Conservation (phyloP, 2,888 invertebrate species). For the Epicampocera succincta region DNA sequence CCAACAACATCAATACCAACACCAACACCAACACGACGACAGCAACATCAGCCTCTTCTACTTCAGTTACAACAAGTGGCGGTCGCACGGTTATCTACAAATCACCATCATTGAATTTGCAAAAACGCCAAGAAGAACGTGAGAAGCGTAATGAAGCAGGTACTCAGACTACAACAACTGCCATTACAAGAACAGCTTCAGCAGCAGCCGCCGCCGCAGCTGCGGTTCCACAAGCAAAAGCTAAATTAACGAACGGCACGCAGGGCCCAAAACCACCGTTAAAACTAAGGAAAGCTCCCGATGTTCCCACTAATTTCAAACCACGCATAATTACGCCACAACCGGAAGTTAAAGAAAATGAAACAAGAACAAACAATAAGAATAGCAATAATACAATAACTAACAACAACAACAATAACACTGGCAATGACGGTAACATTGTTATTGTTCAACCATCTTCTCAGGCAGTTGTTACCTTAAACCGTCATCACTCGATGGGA, state of each 20-base stretch:
- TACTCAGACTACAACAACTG: slow-evolving; percentile 60
- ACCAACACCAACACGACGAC: slow-evolving; percentile 17
- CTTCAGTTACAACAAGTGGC: slow-evolving; percentile 71
- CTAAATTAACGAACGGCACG: slow-evolving; percentile 59
- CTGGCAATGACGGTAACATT: slow-evolving; percentile 59
- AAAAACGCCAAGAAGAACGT: slow-evolving; percentile 78
- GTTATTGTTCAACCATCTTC: slow-evolving; percentile 71
- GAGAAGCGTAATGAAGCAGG: slow-evolving; percentile 70
- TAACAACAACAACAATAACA: slow-evolving; percentile 23
- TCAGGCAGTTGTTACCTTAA: slow-evolving; percentile 72
- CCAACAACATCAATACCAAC: slow-evolving; percentile 10
- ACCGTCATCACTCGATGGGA: slow-evolving; percentile 75
- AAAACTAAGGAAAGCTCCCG: slow-evolving; percentile 78
- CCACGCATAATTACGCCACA: slow-evolving; percentile 69
- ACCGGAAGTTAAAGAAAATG: slow-evolving; percentile 69
- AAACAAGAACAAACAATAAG: slow-evolving; percentile 46
- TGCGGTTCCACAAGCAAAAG: slow-evolving; percentile 29
- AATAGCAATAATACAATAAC: slow-evolving; percentile 9
- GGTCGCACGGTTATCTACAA: slow-evolving; percentile 82
- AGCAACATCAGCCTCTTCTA: slow-evolving; percentile 67
- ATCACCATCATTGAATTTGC: slow-evolving; percentile 79
- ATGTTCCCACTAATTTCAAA: slow-evolving; percentile 76
- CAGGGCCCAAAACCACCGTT: slow-evolving; percentile 75
- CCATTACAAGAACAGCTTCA: slow-evolving; percentile 56
- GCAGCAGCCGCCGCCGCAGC: slow-evolving; percentile 44